Evolutionary conservation across 1,140 invertebrate species (phyloP), one percentile per base, ranked within the genome.

Genomic region (Eupeodes corollae): DNA sequence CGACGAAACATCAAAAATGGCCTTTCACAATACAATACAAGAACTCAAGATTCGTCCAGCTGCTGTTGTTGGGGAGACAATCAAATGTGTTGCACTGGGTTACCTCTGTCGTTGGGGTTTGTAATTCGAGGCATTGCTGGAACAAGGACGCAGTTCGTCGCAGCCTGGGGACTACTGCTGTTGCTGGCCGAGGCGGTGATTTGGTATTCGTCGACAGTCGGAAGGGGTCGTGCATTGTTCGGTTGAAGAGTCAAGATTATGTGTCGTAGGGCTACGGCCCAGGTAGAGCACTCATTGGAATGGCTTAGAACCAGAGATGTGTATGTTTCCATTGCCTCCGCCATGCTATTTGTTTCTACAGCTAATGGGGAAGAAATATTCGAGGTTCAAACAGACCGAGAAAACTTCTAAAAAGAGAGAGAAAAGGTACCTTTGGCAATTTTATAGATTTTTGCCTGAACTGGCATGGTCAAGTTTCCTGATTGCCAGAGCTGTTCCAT

Each of bases 241-340:
- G 14, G 31, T 38, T 46, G 31, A 35, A 51, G 34, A 19, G 49
- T 51, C 31, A 51, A 44, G 14, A 51, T 42, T 34, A 51, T 51
- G n/a, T 51, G 49, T 39, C 45, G 18, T n/a, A 51, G 19, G 10
- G 49, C 45, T 14, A 44, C 34, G 12, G 39, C 45, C 49, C 49
- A 51, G 2, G 38, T 18, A 11, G 41, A 14, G 26, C 49, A 51
- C 14, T 46, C 39, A 34, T 47, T 51, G 18, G 49, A 33, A 47
- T 51, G 44, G 31, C 47, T 39, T 19, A 42, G 33, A 11, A 51
- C 45, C 14, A 51, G 32, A 8, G 35, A 19, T 32, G 35, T 51
- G 19, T 51, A 44, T 3, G 35, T 43, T 38, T 51, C 45, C 37
- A 51, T 51, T 16, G 49, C 44, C 15, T 51, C 49, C 19, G 47